Base-by-base conservation (phyloP, 2,888 invertebrate species). In the Xanthia icteritia region DNA sequence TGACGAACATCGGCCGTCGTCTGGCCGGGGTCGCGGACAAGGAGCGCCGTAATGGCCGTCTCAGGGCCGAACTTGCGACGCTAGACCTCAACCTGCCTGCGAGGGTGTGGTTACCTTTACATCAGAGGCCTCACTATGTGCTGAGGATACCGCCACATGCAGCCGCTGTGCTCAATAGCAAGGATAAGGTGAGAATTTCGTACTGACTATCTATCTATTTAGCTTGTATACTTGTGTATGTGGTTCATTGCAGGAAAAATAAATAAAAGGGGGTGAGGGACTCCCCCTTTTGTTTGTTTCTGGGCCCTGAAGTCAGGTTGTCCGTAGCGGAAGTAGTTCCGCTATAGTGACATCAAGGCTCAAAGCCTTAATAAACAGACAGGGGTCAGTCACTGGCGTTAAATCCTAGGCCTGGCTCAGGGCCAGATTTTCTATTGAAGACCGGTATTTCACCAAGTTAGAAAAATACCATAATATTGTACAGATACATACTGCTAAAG, bases 91-190 rank as follows among this genome's bases (percentile, higher is more conserved):
- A 99, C 97, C 97, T 99, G 81, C 99, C 99, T 23, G 99, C 99
- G 20, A 97, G 99, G 79, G 99, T 99, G 81, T 99, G 99, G 99
- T 97, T 99, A 89, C 99, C 99, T 23, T 97, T 99, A 67, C 98
- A 99, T 94, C 98, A 98, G 87, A 97, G 97, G 88, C 98, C 99
- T 71, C 99, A 99, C 96, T 98, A 99, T 92, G 98, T 99, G 89
- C 98, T 99, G 69, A 97, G 99, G 94, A 99, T 99, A 96, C 99
- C 99, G 64, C 99, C 99, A 79, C 99, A 99, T 92, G 99, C 99
- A 86, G 99, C 99, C 82, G 99, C 99, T 72, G 99, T 99, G 74
- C 98, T 99, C 86, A 99, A 99, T 95, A 99, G 99, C 88, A 99
- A 99, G 97, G 99, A 99, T 94, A 99, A 99, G 97, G 96, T 96